Conservation (phyloP, 2,797 vertebrate genomes). For the Melanotaenia pygmaea region DNA sequence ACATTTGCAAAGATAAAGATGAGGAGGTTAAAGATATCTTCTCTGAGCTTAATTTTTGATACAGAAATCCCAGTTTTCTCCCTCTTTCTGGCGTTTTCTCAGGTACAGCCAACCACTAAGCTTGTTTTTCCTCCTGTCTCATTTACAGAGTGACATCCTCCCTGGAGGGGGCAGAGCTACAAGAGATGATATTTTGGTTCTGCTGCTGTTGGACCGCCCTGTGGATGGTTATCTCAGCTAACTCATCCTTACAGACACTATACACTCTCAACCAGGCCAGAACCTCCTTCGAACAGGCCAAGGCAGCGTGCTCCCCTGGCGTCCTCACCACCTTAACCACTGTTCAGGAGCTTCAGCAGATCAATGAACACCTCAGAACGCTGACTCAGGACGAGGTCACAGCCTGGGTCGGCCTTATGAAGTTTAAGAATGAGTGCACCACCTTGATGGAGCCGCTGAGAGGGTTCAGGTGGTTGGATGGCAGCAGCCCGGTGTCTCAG, state of each 20-base stretch:
- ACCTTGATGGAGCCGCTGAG: conserved; percentile 62
- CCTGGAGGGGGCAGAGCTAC: conserved; percentile 17
- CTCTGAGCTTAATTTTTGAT: no score
- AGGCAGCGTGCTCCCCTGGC: conserved; percentile 50
- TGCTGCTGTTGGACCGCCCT: conserved; percentile 49
- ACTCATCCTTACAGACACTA: accelerated
- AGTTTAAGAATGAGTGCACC: conserved; percentile 69
- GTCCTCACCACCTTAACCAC: conserved; percentile 76
- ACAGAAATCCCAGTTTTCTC: no score
- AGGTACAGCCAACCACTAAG: background rate
- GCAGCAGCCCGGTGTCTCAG: conserved; percentile 27
- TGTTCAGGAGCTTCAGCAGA: conserved; percentile 54
- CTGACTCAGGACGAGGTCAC: accelerated
- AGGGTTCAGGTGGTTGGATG: conserved; percentile 85
- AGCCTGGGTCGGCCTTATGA: conserved; percentile 87
- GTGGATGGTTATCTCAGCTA: conserved; percentile 21
- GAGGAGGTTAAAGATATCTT: no score
- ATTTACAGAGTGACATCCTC: conserved; percentile 14
- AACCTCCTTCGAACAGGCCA: conserved; percentile 53
- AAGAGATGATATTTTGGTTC: conserved; percentile 37
- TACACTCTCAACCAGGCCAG: conserved; percentile 33
- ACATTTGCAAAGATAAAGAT: no score
- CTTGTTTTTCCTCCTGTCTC: background rate
- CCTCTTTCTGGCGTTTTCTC: no score
- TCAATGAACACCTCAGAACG: conserved; percentile 60